Percentiles rank a stretch among this genome's conserved stretches.
Evolutionary conservation across 1,140 invertebrate species (phyloP).

Genomic region (Rhynchophorus ferrugineus): DNA sequence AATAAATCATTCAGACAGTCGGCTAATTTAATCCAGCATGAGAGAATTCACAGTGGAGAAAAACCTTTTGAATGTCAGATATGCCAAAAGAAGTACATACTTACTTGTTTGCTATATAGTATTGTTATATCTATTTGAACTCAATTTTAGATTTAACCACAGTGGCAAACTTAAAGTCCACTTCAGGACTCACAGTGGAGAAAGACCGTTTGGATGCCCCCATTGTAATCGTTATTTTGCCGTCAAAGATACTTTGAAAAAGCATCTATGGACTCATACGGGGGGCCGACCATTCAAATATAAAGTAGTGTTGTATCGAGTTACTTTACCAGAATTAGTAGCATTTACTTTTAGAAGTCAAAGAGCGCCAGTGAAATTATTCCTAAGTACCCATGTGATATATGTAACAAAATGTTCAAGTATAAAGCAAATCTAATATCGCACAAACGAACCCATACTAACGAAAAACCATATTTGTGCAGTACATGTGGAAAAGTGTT

Average conservation of each 20-base stretch:
- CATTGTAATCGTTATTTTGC: constrained; percentile 52
- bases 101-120: not conserved
- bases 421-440: constrained; percentile 29
- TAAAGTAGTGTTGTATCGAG: constrained; percentile 6
- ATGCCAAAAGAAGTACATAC: constrained; percentile 37
- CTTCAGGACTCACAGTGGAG: constrained; percentile 41
- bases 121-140: not conserved
- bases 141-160: constrained; percentile 46
- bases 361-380: constrained; percentile 9
- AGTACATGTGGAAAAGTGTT: constrained; percentile 66
- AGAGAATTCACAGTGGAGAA: constrained; percentile 45
- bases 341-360: constrained; percentile 7
- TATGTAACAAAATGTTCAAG: constrained; percentile 33
- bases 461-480: constrained; percentile 68
- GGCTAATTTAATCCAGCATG: constrained; percentile 42
- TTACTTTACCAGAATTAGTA: not conserved
- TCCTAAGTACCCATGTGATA: constrained; percentile 24
- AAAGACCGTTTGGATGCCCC: constrained; percentile 33
- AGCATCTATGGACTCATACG: constrained; percentile 32
- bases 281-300: constrained; percentile 17
- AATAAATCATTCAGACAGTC: constrained; percentile 33
- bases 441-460: constrained; percentile 65
- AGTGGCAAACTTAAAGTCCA: constrained; percentile 35
- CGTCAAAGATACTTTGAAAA: constrained; percentile 57
- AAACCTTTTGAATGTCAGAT: constrained; percentile 42